Evolutionary conservation across 2,113 vertebrate genomes (phyloP), one percentile per base, ranked within the genome.

Genomic region (Phalacrocorax brasilianus): DNA sequence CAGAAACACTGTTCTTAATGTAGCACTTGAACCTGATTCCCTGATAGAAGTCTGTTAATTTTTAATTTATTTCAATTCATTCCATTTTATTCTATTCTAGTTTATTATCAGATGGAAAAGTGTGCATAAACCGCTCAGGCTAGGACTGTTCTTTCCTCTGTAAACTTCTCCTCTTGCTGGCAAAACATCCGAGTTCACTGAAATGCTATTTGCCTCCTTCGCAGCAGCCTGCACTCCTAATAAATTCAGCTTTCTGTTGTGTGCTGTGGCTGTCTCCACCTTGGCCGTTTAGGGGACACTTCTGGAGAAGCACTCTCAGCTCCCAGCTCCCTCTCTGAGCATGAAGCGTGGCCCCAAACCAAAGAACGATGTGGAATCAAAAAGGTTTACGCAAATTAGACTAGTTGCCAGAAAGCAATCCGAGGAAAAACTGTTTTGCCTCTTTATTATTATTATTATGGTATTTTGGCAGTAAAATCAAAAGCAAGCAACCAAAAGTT

Each of bases 381-480:
- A 67, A 70, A n/a, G 26, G 27, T 83, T 95, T 88, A 52, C 35
- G 40, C 83, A 94, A 33, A 91, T 56, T 0, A 4, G 30, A 87
- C 65, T 9, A 33, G 76, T 77, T 2, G 8, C 67, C 90, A 5
- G 68, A 71, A 85, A 77, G 52, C 49, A 86, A 90, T 32, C 59
- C 8, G 42, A 90, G 90, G 20, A 12, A 6, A 82, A 84, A 28
- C 44, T 92, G 85, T 71, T 95, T 96, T 90, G 42, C 68, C 52
- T 74, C 65, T 14, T 79, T 40, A 52, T 63, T 66, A 65, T 72
- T 63, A 62, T 59, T 65, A 72, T 72, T 56, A 42, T 42, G 71
- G 14, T 11, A 73, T 86, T 59, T 49, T 92, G 96, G 95, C 96
- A 96, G 72, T 19, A 5, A 27, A 83, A 86, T 23, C 63, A 53